These are phyloP conservation scores for Drosophila dives DNA, from an alignment of 2,888 invertebrate genomes.

Conservation along the genomic window DNA sequence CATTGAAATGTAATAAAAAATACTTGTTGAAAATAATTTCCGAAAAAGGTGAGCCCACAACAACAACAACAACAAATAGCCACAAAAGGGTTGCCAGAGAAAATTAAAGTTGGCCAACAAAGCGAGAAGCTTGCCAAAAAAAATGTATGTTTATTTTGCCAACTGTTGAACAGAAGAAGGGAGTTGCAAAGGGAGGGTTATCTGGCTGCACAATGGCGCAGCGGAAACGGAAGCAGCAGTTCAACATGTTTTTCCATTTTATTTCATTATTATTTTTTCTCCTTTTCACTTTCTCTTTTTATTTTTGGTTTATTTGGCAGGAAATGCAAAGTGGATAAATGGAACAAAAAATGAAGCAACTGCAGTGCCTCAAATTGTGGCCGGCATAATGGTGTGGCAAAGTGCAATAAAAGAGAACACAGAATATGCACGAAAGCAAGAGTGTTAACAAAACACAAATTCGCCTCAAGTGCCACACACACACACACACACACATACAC, in stretches of 20 bases:
- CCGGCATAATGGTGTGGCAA: constrained; percentile 54
- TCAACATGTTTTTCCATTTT: constrained; percentile 50
- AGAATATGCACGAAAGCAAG: constrained; percentile 26
- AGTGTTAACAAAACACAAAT: constrained; percentile 33
- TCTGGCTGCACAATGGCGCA: constrained; percentile 76
- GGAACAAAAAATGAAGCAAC: constrained; percentile 51
- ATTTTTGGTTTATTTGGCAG: constrained; percentile 32
- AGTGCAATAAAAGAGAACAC: constrained; percentile 33
- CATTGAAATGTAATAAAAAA: constrained; percentile 38
- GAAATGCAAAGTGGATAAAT: constrained; percentile 43
- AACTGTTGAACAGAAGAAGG: constrained; percentile 1
- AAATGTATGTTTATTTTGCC: constrained; percentile 18
- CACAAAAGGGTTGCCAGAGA: neutral
- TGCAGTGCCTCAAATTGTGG: constrained; percentile 46
- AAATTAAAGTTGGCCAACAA: constrained; percentile 35
- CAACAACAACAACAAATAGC: constrained; percentile 14
- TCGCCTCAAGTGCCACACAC: constrained; percentile 10
- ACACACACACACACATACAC: constrained; percentile 5
- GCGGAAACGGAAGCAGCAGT: constrained; percentile 79
- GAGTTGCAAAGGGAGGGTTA: constrained; percentile 14
- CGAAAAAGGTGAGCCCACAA: constrained; percentile 20
- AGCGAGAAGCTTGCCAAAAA: constrained; percentile 42
- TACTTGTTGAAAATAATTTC: constrained; percentile 53
- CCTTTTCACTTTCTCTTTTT: constrained; percentile 1
- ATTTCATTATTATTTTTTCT: constrained; percentile 16